Base-by-base conservation (phyloP, 2,888 invertebrate genomes). In the Aphidius colemani region DNA sequence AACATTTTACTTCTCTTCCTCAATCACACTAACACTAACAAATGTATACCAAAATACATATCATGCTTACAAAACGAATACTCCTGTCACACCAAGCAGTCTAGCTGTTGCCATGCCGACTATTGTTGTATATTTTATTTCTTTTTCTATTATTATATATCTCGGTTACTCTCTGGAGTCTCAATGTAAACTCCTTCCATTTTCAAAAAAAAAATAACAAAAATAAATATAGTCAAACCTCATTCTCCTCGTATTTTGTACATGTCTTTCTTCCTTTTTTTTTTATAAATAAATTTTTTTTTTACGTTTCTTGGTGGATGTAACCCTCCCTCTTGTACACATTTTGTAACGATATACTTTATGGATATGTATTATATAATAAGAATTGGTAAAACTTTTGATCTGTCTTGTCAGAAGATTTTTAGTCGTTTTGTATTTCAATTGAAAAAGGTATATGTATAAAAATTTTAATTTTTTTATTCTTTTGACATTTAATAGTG, bases 31-130 rank as follows among this genome's bases (percentile, higher is more conserved):
- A 53, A 46, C 49, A 48, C 61, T 40, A 45, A 51, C 44, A 60
- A 43, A 59, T 60, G 58, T n/a, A 60, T 58, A 63, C 43, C 11
- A n/a, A 57, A 59, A 57, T 46, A 30, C 30, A 30, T 30, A 30
- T 30, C 46, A 46, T 57, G 57, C 57, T 46, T 48, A 48, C 48
- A 30, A 30, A 30, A 30, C 5, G 3, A 5, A 30, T 30, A 30
- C 48, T 53, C 55, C 63, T 59, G 61, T 63, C 63, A 63, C 66
- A 59, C 55, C 67, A 64, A 72, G 69, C 71, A 71, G 70, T 66
- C 72, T 74, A 30, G 74, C 76, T 72, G 79, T 81, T 78, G 70
- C 80, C 78, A 81, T 81, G 78, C 72, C 78, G 72, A 81, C 81
- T 73, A 77, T 78, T 80, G 76, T 78, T 70, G 70, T 71, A 74